Evolutionary conservation across 2,888 invertebrate species (phyloP).

Genomic region (Drosophila ezoana): DNA sequence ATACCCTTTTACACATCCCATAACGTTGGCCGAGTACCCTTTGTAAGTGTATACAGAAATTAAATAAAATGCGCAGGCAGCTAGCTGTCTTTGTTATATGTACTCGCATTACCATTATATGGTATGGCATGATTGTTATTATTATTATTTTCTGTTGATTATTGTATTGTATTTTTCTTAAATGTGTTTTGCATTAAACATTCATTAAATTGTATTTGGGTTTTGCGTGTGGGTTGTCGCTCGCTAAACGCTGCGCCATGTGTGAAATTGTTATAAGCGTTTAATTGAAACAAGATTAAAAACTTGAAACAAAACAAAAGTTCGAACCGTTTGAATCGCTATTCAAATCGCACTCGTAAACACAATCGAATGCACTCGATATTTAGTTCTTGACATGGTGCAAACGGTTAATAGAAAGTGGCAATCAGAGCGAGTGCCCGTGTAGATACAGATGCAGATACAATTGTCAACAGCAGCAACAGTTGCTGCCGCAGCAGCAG

Average conservation of each 20-base stretch:
- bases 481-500: conserved; percentile 1
- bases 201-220: conserved; percentile 47
- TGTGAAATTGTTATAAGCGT: conserved; percentile 21
- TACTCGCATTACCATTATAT: conserved; percentile 29
- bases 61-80: conserved; percentile 45
- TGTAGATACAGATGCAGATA: conserved; percentile 18
- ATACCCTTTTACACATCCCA: neutral
- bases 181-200: conserved; percentile 45
- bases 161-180: conserved; percentile 7
- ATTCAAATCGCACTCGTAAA: conserved; percentile 17
- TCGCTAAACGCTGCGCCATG: conserved; percentile 14
- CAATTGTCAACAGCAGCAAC: conserved; percentile 9
- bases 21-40: neutral
- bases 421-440: conserved; percentile 42
- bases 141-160: conserved; percentile 14
- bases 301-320: conserved; percentile 24
- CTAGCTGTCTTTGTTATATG: conserved; percentile 16
- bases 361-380: conserved; percentile 32
- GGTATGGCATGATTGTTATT: conserved; percentile 16
- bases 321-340: conserved; percentile 4
- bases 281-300: conserved; percentile 40
- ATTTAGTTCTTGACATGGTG: conserved; percentile 63
- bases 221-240: conserved; percentile 19
- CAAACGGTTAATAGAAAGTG: conserved; percentile 75
- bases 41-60: neutral